phyloP scores from a whole-genome alignment of 2,113 vertebrate species.

The Prionailurus bengalensis region DNA sequence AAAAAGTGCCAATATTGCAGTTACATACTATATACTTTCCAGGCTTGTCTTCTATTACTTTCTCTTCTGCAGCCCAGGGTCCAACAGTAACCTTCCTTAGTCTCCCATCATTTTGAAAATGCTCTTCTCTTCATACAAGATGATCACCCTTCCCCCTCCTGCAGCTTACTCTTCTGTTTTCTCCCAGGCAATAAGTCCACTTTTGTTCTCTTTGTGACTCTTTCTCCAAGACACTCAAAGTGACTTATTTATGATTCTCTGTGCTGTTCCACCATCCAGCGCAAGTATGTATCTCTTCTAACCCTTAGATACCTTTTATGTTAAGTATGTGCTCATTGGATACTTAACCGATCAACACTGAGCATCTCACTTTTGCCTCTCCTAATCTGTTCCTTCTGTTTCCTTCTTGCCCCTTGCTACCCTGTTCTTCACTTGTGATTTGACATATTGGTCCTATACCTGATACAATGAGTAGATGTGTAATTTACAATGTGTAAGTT shows the following conservation, averaged over 20 bases:
- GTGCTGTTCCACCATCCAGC: not conserved
- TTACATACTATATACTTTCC: accelerated
- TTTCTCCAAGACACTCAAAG: not conserved
- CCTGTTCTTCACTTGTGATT: not conserved
- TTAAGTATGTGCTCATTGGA: not conserved
- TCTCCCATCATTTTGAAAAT: not conserved
- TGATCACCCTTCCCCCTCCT: not conserved
- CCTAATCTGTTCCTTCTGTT: not conserved
- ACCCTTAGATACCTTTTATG: not conserved
- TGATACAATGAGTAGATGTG: not conserved
- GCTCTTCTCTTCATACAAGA: not conserved
- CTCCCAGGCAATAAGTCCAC: not conserved
- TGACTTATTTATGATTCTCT: not conserved
- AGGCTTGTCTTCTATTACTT: not conserved
- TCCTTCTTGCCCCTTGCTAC: not conserved
- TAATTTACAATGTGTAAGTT: not conserved
- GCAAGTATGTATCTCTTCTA: not conserved
- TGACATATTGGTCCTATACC: not conserved
- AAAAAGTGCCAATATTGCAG: not conserved
- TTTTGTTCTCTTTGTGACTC: not conserved
- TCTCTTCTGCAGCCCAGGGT: not conserved
- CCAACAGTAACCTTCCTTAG: not conserved
- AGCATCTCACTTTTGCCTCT: not conserved
- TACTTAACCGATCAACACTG: not conserved
- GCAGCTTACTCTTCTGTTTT: not conserved